Evolutionary conservation across 1,140 invertebrate species (phyloP).

Genomic region (Metopolophium dirhodum): DNA sequence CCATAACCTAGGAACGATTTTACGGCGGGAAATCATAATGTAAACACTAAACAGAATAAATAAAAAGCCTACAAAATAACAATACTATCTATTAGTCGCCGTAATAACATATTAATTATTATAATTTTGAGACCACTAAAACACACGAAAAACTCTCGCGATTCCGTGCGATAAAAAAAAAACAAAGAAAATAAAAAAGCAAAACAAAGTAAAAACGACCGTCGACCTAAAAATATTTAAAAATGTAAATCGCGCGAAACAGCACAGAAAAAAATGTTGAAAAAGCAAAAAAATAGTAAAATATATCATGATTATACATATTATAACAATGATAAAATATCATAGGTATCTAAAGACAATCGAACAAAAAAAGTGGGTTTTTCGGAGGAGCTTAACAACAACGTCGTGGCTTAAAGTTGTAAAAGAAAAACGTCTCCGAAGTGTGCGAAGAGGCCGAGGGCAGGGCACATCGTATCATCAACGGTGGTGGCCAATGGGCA

Average conservation of each 20-base stretch:
- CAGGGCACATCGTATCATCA: neutral
- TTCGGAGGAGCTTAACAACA: neutral
- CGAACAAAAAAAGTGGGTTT: neutral
- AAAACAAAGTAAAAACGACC: conserved; percentile 26
- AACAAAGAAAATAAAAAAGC: neutral
- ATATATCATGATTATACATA: neutral
- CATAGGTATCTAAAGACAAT: neutral
- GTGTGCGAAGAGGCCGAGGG: neutral
- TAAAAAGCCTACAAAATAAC: neutral
- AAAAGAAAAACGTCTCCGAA: neutral
- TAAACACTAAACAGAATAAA: neutral
- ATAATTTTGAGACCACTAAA: conserved; percentile 52
- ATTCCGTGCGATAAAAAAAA: neutral
- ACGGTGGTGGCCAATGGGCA: conserved; percentile 56
- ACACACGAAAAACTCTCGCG: neutral
- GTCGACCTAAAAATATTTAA: neutral
- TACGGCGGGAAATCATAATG: conserved; percentile 44
- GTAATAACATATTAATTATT: conserved; percentile 35
- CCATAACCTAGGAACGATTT: conserved; percentile 53
- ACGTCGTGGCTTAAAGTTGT: neutral
- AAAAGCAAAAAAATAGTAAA: neutral
- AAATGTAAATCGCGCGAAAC: neutral
- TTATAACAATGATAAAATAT: neutral
- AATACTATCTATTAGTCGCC: neutral
- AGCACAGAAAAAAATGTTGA: neutral